phyloP scores from a whole-genome alignment of 2,888 invertebrate genomes.

The Dione juno region DNA sequence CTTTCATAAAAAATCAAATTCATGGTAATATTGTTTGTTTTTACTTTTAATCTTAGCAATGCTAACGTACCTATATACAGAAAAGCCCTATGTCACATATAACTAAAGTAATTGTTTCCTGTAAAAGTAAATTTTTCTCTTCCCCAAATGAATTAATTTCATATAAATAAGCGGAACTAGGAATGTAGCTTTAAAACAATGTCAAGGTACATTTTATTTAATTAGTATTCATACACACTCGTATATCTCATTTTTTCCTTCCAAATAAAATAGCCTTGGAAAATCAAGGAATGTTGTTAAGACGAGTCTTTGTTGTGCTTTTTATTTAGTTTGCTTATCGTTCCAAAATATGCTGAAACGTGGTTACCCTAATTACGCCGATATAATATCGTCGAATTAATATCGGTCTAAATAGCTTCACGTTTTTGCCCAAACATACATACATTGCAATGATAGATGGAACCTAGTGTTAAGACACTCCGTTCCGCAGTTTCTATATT shows the following conservation, averaged over 20 bases:
- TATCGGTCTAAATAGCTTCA: no score
- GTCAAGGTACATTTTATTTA: constrained; percentile 57
- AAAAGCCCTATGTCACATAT: not conserved
- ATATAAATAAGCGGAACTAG: constrained; percentile 35
- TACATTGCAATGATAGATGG: no score
- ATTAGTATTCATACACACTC: constrained; percentile 57
- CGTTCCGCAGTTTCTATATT: no score
- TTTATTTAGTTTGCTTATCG: not conserved
- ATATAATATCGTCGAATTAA: no score
- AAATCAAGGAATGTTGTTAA: constrained; percentile 50
- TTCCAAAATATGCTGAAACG: not conserved
- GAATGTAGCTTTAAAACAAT: constrained; percentile 52
- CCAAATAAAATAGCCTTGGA: constrained; percentile 44
- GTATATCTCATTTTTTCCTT: constrained; percentile 54
- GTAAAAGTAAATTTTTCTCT: constrained; percentile 36
- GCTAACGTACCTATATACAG: no score
- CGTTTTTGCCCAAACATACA: no score
- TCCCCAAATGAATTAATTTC: constrained; percentile 41
- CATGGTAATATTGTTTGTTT: no score
- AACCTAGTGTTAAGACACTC: no score
- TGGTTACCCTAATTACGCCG: no score
- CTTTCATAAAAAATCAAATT: no score
- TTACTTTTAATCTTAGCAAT: no score
- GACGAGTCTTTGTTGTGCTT: not conserved
- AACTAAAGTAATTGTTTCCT: not conserved